Conservation (phyloP, 2,888 invertebrate species). For the Tetramorium bicarinatum region DNA sequence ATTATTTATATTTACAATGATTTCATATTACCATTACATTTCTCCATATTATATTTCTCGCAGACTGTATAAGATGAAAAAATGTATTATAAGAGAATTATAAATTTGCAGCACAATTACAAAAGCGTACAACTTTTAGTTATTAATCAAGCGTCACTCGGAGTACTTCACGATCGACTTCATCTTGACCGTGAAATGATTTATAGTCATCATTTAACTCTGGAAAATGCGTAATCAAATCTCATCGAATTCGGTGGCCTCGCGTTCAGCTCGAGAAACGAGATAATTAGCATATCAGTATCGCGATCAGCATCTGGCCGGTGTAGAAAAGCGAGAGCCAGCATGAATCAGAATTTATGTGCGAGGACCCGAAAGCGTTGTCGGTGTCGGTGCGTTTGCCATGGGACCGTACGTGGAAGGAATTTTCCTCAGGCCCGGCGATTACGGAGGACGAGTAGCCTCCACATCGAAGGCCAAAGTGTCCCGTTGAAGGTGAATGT, state of each 20-base stretch:
- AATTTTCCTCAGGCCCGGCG: background rate
- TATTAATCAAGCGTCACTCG: background rate
- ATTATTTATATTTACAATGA: background rate
- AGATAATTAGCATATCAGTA: slow-evolving; percentile 18
- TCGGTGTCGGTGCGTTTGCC: background rate
- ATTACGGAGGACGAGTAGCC: slow-evolving; percentile 21
- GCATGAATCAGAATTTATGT: background rate
- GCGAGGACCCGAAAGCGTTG: background rate
- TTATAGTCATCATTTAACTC: background rate
- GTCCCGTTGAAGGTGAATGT: slow-evolving; percentile 11
- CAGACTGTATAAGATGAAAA: background rate
- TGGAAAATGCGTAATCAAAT: background rate
- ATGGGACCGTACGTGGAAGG: slow-evolving; percentile 21
- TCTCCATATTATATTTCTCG: background rate
- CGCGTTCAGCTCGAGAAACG: background rate
- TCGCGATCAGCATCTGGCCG: background rate
- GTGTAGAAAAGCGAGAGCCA: background rate
- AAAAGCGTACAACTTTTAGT: background rate
- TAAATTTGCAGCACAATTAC: background rate
- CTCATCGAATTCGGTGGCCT: background rate
- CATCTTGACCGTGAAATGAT: background rate
- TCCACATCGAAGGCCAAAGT: background rate
- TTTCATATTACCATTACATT: background rate
- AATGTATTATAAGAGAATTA: background rate
- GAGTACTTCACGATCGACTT: background rate